phyloP scores from a whole-genome alignment of 2,113 vertebrate genomes.

The Sprattus sprattus region DNA sequence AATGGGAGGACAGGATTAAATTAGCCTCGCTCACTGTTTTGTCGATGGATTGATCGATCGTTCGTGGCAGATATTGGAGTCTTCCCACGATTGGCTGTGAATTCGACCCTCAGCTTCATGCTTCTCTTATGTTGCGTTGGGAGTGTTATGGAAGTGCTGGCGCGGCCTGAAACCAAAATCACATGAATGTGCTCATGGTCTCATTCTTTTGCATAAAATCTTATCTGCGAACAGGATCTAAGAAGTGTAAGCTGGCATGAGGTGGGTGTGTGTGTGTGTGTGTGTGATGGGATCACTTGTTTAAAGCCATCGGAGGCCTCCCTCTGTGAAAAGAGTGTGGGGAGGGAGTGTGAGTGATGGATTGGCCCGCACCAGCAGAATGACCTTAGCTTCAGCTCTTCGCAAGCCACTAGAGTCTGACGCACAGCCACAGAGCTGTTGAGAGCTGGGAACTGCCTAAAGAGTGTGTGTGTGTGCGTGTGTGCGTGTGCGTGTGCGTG shows the following conservation, averaged over 20 bases:
- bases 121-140: neutral
- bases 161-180: neutral
- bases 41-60: neutral
- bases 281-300: neutral
- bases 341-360: conserved; percentile 45
- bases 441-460: neutral
- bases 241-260: neutral
- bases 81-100: neutral
- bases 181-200: neutral
- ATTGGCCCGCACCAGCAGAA: conserved; percentile 55
- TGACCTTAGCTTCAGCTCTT: conserved; percentile 57
- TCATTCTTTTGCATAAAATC: neutral
- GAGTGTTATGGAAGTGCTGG: neutral
- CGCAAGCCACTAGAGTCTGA: conserved; percentile 20
- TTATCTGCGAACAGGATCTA: neutral
- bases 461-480: conserved; percentile 5
- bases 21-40: neutral
- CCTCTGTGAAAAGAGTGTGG: neutral
- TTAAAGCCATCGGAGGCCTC: neutral
- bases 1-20: conserved; percentile 1
- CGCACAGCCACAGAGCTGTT: neutral
- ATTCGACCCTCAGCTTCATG: neutral
- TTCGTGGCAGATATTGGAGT: neutral
- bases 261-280: conserved; percentile 13
- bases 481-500: neutral